phyloP scores from a whole-genome alignment of 2,113 vertebrate genomes.

The Geococcyx californianus region DNA sequence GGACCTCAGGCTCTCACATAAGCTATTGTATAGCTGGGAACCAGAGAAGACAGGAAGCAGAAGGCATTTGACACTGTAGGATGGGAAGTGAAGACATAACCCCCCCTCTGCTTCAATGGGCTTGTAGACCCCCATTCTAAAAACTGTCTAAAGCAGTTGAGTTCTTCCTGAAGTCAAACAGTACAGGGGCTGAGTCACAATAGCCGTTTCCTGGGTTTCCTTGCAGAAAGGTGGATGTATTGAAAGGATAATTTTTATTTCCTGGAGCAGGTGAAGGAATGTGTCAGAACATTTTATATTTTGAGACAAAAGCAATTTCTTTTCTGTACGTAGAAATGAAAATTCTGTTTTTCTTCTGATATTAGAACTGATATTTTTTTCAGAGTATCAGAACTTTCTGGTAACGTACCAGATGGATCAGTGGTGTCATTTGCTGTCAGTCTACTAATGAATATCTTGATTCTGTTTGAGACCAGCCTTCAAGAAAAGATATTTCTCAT shows the following conservation, averaged over 20 bases:
- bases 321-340: background rate
- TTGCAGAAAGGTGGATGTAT: background rate
- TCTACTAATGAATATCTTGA: background rate
- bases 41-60: background rate
- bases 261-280: background rate
- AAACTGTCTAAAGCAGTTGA: background rate
- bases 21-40: background rate
- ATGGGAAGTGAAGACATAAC: background rate
- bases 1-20: background rate
- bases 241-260: background rate
- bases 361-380: background rate
- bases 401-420: background rate
- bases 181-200: background rate
- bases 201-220: background rate
- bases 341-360: background rate
- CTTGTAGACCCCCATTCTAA: background rate
- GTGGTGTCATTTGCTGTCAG: background rate
- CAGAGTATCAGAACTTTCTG: background rate
- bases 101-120: background rate
- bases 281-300: background rate
- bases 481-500: background rate
- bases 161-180: background rate
- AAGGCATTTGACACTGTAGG: background rate
- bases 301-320: background rate
- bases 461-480: background rate